phyloP scores from a whole-genome alignment of 35 echinoderm and acorn worm genomes.

The Ptychodera flava region DNA sequence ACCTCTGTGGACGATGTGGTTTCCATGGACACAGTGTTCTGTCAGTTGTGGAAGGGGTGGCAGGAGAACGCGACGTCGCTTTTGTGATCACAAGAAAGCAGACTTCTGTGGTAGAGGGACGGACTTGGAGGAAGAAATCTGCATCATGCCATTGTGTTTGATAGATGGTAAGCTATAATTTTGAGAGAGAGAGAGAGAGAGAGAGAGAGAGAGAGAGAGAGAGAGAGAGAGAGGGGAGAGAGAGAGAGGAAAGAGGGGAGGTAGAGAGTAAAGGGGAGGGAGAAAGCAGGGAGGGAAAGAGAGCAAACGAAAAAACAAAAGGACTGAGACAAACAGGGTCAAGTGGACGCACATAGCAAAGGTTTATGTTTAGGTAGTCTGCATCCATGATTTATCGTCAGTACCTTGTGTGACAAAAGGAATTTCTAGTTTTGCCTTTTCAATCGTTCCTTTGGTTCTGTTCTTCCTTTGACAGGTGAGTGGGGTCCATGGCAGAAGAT shows the following conservation, averaged over 20 bases:
- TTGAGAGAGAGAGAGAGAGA: not conserved
- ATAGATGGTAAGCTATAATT: constrained; percentile 9
- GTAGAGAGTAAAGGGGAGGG: too few species aligned
- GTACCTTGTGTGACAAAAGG: too few species aligned
- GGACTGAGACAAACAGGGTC: too few species aligned
- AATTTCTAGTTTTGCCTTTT: too few species aligned
- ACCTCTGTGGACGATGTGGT: constrained; percentile 40
- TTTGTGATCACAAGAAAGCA: constrained; percentile 23
- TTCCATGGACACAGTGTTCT: constrained; percentile 20
- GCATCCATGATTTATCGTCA: too few species aligned
- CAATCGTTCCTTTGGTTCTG: too few species aligned
- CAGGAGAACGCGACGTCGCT: not conserved
- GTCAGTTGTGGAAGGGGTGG: constrained; percentile 21
- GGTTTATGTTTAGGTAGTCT: too few species aligned
- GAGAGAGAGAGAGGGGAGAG: not conserved
- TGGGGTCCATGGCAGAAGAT: constrained; percentile 39
- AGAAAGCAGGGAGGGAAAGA: too few species aligned
- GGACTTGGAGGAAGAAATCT: constrained; percentile 13
- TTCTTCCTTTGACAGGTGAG: constrained; percentile 7
- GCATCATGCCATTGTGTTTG: constrained; percentile 16
- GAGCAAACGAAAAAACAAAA: too few species aligned
- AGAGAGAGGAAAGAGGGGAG: too few species aligned
- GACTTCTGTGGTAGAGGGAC: constrained; percentile 29
- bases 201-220: not conserved
- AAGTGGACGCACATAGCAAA: too few species aligned